Base-by-base conservation (phyloP, 2,113 vertebrate genomes). In the Dinomys branickii region DNA sequence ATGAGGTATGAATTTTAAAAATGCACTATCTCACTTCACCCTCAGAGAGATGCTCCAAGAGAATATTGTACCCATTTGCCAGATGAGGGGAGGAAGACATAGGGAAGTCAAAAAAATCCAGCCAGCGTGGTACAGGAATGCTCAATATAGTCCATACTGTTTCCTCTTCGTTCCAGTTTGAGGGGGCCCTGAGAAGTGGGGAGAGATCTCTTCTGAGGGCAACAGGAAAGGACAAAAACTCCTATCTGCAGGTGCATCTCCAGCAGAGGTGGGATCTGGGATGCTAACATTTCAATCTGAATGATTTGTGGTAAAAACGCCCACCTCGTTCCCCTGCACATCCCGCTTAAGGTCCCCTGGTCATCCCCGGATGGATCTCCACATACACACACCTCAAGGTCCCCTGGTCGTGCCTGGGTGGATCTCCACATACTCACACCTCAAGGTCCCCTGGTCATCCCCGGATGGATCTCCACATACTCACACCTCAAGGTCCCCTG, bases 1-100 rank as follows among this genome's bases (percentile, higher is more conserved):
- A 50, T 50, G 47, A 50, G 9, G 30, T 44, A 65, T 44, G 92
- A 69, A 87, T 97, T 95, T 93, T 84, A 7, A 88, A 95, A 96
- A 90, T 47, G 44, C 47, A 24, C 50, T 54, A 17, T 89, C 80
- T 94, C 73, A 69, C 71, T 85, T 91, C 50, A 7, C 52, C 67
- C 89, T 90, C 41, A 33, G 63, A 61, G 41, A 44, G 52, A 69
- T 50, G 4, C 38, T 80, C 59, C 81, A 93, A 47, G 11, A 81
- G 47, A 28, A 38, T n/a, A 3, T 58, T 56, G 69, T 26, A 91
- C 94, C 96, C 90, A 93, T 97, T 94, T 92, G 58, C n/a, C 95
- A 92, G 96, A 90, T 30, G 10, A 85, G 54, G 71, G 86, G 80
- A 97, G 16, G 47, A 94, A 95, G 50, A n/a, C 24, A 81, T 30